Evolutionary conservation across 1,140 invertebrate species (phyloP).

Genomic region (Ostrea edulis): DNA sequence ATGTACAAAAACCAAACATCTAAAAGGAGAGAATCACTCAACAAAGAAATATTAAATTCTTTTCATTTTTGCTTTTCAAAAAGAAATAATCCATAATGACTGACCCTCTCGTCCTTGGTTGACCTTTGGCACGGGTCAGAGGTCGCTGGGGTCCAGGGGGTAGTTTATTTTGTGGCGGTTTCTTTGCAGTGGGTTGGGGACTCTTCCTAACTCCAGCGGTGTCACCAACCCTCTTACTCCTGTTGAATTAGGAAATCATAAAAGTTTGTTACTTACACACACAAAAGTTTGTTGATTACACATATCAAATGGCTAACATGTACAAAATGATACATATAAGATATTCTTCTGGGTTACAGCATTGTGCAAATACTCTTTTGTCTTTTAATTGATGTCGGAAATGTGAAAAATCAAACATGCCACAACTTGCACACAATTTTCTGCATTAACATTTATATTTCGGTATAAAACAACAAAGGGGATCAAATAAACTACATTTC

Average conservation of each 20-base stretch:
- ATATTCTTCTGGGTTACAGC: not conserved
- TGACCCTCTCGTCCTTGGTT: constrained; percentile 31
- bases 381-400: not conserved
- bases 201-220: not conserved
- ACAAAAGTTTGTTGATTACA: too few relatives aligned
- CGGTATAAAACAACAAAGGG: too few relatives aligned
- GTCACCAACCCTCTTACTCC: not conserved
- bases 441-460: too few relatives aligned
- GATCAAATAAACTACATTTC: too few relatives aligned
- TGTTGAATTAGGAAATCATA: not conserved
- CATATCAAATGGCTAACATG: too few relatives aligned
- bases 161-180: constrained; percentile 39
- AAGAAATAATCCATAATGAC: not conserved
- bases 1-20: not conserved
- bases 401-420: too few relatives aligned
- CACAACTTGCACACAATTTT: too few relatives aligned
- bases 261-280: not conserved
- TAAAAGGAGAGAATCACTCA: too few relatives aligned
- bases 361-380: not conserved
- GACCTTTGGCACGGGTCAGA: constrained; percentile 4
- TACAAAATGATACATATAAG: too few relatives aligned
- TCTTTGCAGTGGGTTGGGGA: not conserved
- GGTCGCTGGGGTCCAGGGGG: constrained; percentile 47
- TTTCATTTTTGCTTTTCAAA: too few relatives aligned
- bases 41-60: too few relatives aligned